Conservation (phyloP, 2,113 vertebrate genomes). For the Pontoporia blainvillei region DNA sequence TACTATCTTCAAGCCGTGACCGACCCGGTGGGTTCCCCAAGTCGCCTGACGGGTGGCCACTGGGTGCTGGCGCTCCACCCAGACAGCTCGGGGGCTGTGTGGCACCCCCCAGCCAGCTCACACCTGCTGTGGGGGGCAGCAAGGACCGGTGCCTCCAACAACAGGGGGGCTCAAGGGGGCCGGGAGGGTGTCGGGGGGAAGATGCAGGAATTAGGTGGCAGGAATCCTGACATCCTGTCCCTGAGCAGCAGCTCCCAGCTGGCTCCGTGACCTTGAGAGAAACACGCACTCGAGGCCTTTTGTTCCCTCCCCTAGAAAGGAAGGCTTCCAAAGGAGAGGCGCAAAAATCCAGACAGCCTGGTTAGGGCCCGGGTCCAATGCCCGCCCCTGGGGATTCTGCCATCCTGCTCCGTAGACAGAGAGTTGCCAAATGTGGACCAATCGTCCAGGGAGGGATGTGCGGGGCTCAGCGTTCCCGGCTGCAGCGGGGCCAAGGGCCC, state of each 20-base stretch:
- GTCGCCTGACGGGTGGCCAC: neutral
- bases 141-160: neutral
- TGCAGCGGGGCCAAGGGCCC: neutral
- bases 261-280: neutral
- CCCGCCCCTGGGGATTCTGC: neutral
- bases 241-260: neutral
- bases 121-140: neutral
- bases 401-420: neutral
- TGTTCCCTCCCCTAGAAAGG: neutral
- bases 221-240: neutral
- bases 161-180: accelerated
- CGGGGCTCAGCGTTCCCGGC: neutral
- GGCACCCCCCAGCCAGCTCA: neutral
- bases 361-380: neutral
- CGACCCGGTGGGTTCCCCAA: neutral
- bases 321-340: neutral
- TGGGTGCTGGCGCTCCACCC: neutral
- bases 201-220: neutral
- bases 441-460: neutral
- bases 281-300: neutral
- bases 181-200: neutral
- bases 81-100: accelerated
- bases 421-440: neutral
- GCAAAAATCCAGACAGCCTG: neutral
- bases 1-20: neutral